phyloP scores from a whole-genome alignment of 2,113 vertebrate species.

The Balaenoptera acutorostrata region DNA sequence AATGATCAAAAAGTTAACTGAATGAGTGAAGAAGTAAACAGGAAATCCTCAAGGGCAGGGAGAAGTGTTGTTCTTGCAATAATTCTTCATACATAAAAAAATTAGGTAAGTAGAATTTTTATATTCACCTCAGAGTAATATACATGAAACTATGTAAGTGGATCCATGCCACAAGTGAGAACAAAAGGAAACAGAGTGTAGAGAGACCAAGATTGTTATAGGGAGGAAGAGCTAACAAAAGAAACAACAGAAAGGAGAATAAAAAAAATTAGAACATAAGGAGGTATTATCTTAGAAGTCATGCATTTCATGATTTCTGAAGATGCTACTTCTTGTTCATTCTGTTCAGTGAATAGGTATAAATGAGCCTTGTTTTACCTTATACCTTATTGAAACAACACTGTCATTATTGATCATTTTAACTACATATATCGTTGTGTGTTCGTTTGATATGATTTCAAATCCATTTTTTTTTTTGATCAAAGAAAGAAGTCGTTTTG shows the following conservation, averaged over 20 bases:
- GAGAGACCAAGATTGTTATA: not conserved
- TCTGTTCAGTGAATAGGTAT: not conserved
- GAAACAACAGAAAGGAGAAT: not conserved
- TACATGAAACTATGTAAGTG: not conserved
- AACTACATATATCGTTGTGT: not conserved
- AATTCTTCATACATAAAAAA: not conserved
- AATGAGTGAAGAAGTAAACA: not conserved
- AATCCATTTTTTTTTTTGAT: not conserved
- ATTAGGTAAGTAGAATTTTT: not conserved
- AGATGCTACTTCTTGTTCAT: not conserved
- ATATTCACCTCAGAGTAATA: not conserved
- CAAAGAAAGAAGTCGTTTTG: not conserved
- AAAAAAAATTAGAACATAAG: not conserved
- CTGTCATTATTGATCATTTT: not conserved
- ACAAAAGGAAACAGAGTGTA: not conserved
- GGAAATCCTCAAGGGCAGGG: not conserved
- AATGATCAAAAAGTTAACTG: not conserved
- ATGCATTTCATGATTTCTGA: not conserved
- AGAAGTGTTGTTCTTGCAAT: not conserved
- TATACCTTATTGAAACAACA: not conserved
- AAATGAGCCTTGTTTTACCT: not conserved
- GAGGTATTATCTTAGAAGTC: accelerated
- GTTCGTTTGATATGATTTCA: not conserved
- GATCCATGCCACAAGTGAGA: not conserved
- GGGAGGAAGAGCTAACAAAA: not conserved